Evolutionary conservation across 2,113 vertebrate genomes (phyloP).

Genomic region (Hemicordylus capensis): DNA sequence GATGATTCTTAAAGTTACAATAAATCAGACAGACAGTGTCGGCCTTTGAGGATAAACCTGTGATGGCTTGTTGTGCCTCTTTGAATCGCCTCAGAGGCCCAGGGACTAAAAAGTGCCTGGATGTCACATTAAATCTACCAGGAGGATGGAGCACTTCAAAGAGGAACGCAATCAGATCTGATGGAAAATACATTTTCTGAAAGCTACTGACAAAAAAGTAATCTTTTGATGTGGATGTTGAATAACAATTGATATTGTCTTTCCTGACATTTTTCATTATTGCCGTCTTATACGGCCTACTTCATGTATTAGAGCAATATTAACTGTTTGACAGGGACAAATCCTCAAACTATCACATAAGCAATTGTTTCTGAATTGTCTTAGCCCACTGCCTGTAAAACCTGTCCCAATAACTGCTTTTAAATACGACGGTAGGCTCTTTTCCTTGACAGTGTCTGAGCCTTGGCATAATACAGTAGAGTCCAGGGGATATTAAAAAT

Average conservation of each 20-base stretch:
- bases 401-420: conserved; percentile 81
- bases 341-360: conserved; percentile 93
- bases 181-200: conserved; percentile 92
- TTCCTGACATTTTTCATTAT: conserved; percentile 99
- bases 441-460: conserved; percentile 76
- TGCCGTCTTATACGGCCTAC: conserved; percentile 92
- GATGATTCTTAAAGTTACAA: conserved; percentile 90
- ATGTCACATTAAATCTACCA: conserved; percentile 90
- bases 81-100: conserved; percentile 87
- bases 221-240: conserved; percentile 96
- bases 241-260: conserved; percentile 99
- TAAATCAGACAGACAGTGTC: conserved; percentile 91
- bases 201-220: conserved; percentile 92
- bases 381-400: conserved; percentile 84
- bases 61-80: conserved; percentile 88
- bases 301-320: conserved; percentile 93
- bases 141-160: conserved; percentile 89
- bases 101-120: conserved; percentile 87
- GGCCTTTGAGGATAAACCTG: conserved; percentile 90
- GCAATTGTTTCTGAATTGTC: conserved; percentile 89
- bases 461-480: conserved; percentile 66
- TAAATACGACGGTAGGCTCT: conserved; percentile 78
- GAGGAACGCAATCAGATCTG: conserved; percentile 88
- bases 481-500: conserved; percentile 81
- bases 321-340: conserved; percentile 93